Base-by-base conservation (phyloP, 2,888 invertebrate species). In the Chrysolina haemoptera region DNA sequence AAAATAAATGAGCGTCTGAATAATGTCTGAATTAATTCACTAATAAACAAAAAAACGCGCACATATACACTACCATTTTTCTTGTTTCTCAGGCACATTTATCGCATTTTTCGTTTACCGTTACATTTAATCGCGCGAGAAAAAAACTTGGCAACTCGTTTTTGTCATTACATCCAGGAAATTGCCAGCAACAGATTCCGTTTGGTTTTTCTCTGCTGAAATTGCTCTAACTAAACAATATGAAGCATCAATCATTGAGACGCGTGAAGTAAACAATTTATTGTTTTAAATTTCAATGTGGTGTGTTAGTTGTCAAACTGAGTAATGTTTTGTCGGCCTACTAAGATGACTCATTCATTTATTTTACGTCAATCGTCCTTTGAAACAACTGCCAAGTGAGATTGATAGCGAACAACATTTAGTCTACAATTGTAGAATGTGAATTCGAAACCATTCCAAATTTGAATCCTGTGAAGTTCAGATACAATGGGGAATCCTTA, bases 1-100 rank as follows among this genome's bases (percentile, higher is more conserved):
- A 65, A 48, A 20, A 9, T 16, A 40, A 16, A 41, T 41, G 9
- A 41, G 10, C 9, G 20, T 63, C 43, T 41, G 63, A 41, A 43
- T 12, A 63, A 43, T 63, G 20, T 46, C 41, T 14, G 16, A n/a
- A 59, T 72, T 48, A 63, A 62, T 50, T 55, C 11, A 20, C 63
- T 11, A 22, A 55, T 62, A 50, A 62, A 68, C 22, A 27, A 6
- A 65, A 27, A 62, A 5, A 6, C 59, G 59, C n/a, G n/a, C 59
- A 14, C n/a, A 27, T n/a, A n/a, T 59, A 22, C n/a, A 27, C 35
- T 35, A 4, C 10, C 35, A 27, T 35, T 59, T 59, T 35, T 59
- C n/a, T 16, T 14, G 27, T 35, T 8, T 22, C 5, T 35, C 10
- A 35, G 35, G 59, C 59, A 59, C 16, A 59, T 9, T n/a, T 35